A percentile compares a stretch with the other conserved stretches of the same genome.
Conservation (phyloP, 2,113 vertebrate genomes). For the Halcyon malimbica region DNA sequence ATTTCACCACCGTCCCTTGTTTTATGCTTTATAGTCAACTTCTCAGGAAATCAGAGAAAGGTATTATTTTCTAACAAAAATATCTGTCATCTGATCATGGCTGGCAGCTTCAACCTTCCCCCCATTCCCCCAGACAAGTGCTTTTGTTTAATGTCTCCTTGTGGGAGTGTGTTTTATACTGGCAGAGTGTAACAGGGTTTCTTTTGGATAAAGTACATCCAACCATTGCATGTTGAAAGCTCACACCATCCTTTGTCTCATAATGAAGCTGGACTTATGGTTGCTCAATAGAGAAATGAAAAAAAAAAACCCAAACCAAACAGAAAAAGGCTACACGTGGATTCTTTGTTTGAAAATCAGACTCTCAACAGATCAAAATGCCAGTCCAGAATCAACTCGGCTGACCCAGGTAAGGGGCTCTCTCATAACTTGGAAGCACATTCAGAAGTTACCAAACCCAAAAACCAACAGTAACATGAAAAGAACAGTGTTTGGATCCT, state of each 20-base stretch:
- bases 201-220: neutral
- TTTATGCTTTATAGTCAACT: slow-evolving; percentile 34
- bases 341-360: neutral
- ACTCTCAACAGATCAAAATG: neutral
- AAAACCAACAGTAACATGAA: neutral
- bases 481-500: neutral
- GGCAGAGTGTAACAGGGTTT: neutral
- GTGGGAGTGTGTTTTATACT: neutral
- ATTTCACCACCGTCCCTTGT: slow-evolving; percentile 67
- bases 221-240: neutral
- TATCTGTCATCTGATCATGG: slow-evolving; percentile 23
- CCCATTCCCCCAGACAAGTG: neutral
- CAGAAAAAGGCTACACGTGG: neutral
- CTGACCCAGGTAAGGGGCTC: neutral
- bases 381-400: neutral
- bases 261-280: neutral
- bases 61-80: slow-evolving; percentile 60
- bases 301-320: too few species aligned
- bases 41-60: slow-evolving; percentile 50
- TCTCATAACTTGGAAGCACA: neutral
- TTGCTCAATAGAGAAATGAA: neutral
- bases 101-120: slow-evolving; percentile 2
- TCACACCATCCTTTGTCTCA: neutral
- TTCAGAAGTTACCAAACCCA: neutral
- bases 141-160: slow-evolving; percentile 18